Conservation (phyloP, 2,888 invertebrate species). For the Ectemnius lituratus region DNA sequence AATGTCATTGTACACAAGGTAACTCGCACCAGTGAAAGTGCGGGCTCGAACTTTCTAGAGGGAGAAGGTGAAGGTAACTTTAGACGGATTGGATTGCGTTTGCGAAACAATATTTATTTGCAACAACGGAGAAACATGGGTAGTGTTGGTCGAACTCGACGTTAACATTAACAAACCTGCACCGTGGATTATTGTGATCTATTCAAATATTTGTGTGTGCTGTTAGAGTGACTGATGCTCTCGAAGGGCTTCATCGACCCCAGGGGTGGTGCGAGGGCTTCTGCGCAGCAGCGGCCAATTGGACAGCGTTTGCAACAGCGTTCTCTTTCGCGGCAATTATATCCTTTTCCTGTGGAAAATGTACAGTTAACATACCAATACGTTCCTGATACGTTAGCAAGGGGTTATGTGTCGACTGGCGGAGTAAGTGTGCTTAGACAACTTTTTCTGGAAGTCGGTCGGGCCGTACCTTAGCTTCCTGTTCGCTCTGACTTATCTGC, state of each 20-base stretch:
- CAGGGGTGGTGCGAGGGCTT: constrained; percentile 69
- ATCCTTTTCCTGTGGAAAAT: constrained; percentile 65
- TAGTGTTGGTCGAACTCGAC: background rate
- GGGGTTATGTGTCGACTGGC: too few relatives aligned
- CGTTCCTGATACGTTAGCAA: too few relatives aligned
- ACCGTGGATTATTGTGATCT: constrained; percentile 32
- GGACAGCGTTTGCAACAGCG: constrained; percentile 72
- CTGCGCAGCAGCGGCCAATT: constrained; percentile 59
- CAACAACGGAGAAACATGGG: constrained; percentile 39
- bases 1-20: background rate
- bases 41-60: constrained; percentile 21
- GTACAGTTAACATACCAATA: too few relatives aligned
- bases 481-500: constrained; percentile 73
- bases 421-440: too few relatives aligned
- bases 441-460: too few relatives aligned
- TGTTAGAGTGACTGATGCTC: background rate
- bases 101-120: constrained; percentile 40
- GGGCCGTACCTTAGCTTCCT: constrained; percentile 71
- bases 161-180: constrained; percentile 30
- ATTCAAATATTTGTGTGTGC: constrained; percentile 7
- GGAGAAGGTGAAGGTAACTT: background rate
- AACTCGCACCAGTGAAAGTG: constrained; percentile 28
- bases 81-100: background rate
- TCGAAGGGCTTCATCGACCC: constrained; percentile 55
- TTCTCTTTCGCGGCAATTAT: constrained; percentile 74